Base-by-base conservation (phyloP, 2,113 vertebrate species). In the Neopipo cinnamomea region DNA sequence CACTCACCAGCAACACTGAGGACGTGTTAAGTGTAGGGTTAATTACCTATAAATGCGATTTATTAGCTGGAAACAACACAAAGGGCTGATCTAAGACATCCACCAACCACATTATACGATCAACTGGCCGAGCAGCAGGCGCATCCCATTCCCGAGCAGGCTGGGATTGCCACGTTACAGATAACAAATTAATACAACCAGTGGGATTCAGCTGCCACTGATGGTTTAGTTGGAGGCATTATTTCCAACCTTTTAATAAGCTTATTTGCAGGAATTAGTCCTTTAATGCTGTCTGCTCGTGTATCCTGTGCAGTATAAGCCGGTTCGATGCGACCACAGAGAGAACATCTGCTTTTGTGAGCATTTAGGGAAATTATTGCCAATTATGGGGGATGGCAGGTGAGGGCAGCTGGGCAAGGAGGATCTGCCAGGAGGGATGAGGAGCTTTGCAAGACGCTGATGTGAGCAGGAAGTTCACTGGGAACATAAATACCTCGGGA, bases 191-290 rank as follows among this genome's bases (percentile, higher is more conserved):
- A 47, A 75, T 52, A 50, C 88, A 91, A 42, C 24, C 58, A 50
- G 30, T 12, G 49, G 71, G 85, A 78, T 83, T 49, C 52, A 72
- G 70, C 88, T 88, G 81, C 74, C 22, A 17, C n/a, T 3, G 17
- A 49, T 56, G 63, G 33, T 66, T 88, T 50, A 63, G 70, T 61
- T 53, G 77, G 89, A 74, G n/a, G 87, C 23, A 72, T 76, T 68
- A 82, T 79, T 89, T 70, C 71, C 65, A 91, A 75, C 89, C 37
- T 85, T 93, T 72, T 93, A 89, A 91, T 79, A 88, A 85, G 82
- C 88, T 95, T 88, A 83, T 93, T 85, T 76, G 62, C 53, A 73
- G 71, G 89, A 95, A 95, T 96, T 88, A 79, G 89, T 12, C 39
- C 87, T 80, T 71, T 62, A 90, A 76, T 68, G 65, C 86, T 0